Base-by-base conservation (phyloP, 2,113 vertebrate genomes). In the Scomber japonicus region DNA sequence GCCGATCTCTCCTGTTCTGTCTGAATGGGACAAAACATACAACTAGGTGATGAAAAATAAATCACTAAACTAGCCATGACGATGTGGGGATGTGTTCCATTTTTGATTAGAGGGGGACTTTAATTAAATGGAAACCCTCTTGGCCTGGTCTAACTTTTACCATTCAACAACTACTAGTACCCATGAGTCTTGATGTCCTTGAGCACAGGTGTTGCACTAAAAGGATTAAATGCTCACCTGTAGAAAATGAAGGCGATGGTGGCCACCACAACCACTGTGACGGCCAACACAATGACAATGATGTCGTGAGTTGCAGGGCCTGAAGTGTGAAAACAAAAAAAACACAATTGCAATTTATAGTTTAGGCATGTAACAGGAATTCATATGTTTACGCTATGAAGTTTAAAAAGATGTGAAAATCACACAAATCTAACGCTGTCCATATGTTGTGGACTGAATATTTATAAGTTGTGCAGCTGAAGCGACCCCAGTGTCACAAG, bases 1-100 rank as follows among this genome's bases (percentile, higher is more conserved):
- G 82, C 31, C 95, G 92, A 19, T 95, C 95, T 89, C 85, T 94
- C 82, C 88, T 95, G 84, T 97, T 98, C 86, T 97, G 96, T 90
- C 98, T 99, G 80, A 24, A 64, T 2, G 0, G 13, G 70, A 50
- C 35, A 40, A 40, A 40, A 40, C 35, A 40, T 40, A 40, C 35
- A 7, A 40, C 35, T 9, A 84, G 63, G 3, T 40, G 49, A 15
- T 54, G 9, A 10, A 12, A 31, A 40, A 12, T 19, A 16, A 17
- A 35, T 17, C 0, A 9, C 44, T 51, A 0, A 62, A 24, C 10
- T 0, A 17, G 14, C 3, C 40, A 46, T 48, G 12, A 27, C 35
- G n/a, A 60, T 15, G 16, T 10, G 5, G 6, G 8, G 9, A 40
- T 3, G 0, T 10, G 40, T 27, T 27, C 24, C 24, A 27, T 40